Evolutionary conservation across 2,888 invertebrate species (phyloP).

Genomic region (Ypsolopha scabrella): DNA sequence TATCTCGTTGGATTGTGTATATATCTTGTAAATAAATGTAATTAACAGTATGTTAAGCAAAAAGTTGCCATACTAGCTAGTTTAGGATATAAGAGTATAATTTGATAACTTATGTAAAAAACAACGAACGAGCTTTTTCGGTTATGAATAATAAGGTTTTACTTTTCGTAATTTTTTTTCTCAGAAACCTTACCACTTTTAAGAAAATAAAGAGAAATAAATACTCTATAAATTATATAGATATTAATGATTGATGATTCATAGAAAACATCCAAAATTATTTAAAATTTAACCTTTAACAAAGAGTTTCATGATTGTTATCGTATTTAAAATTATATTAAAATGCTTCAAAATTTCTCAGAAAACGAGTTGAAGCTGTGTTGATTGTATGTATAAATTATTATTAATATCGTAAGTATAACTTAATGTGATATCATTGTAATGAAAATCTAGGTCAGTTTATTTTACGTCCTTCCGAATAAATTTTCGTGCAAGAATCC

Average conservation of each 20-base stretch:
- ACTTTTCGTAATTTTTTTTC: background rate
- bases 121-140: background rate
- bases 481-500: too few species aligned
- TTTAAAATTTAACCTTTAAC: too few species aligned
- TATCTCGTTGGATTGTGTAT: background rate
- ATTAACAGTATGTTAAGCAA: constrained; percentile 11
- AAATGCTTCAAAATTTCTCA: background rate
- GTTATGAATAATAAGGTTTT: background rate
- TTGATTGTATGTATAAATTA: background rate
- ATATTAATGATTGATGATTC: too few species aligned
- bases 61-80: constrained; percentile 19
- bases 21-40: constrained; percentile 7
- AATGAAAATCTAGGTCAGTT: background rate
- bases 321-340: background rate
- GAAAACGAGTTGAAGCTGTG: background rate
- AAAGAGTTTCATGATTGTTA: background rate
- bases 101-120: constrained; percentile 9
- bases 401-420: background rate
- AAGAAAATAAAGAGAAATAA: background rate
- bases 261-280: too few species aligned
- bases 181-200: background rate
- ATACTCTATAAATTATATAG: background rate
- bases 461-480: too few species aligned
- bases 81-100: constrained; percentile 6
- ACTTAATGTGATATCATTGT: background rate